These are phyloP conservation scores for Trochalopteron elliotii DNA, from an alignment of 2,113 vertebrate genomes.

Conservation along the genomic window DNA sequence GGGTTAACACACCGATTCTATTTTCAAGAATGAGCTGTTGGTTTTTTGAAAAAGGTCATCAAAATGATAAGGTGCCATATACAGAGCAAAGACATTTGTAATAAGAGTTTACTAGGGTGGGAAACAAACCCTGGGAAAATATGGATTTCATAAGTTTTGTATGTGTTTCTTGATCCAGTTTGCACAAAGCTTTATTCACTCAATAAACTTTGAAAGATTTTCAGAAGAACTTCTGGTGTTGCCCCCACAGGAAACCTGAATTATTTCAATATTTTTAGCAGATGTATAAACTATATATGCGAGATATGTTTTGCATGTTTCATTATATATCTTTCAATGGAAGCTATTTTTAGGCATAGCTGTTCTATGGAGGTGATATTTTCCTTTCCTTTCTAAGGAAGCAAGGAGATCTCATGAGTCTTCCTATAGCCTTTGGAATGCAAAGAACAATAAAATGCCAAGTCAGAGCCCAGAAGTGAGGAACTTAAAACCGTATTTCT, in stretches of 20 bases:
- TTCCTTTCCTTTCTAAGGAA: background rate
- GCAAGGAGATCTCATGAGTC: background rate
- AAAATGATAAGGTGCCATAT: background rate
- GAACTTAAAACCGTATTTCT: background rate
- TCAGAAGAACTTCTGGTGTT: background rate
- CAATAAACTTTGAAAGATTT: background rate
- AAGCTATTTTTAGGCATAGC: background rate
- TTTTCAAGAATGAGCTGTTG: background rate
- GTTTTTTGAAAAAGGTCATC: background rate
- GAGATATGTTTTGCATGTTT: background rate
- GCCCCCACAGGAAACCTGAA: accelerated
- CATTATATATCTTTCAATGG: background rate
- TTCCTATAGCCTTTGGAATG: background rate
- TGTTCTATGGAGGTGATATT: background rate
- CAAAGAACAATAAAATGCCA: background rate
- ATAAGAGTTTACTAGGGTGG: accelerated
- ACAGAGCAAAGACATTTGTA: background rate
- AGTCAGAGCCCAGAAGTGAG: background rate
- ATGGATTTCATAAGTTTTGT: background rate
- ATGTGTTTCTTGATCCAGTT: background rate
- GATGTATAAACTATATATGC: background rate
- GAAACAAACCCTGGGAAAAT: background rate
- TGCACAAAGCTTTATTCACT: background rate
- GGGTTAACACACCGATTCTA: background rate
- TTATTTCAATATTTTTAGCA: background rate